A percentile compares a stretch with the other conserved stretches of the same genome.
Evolutionary conservation across 2,113 vertebrate genomes (phyloP).

Genomic region (Columba livia): DNA sequence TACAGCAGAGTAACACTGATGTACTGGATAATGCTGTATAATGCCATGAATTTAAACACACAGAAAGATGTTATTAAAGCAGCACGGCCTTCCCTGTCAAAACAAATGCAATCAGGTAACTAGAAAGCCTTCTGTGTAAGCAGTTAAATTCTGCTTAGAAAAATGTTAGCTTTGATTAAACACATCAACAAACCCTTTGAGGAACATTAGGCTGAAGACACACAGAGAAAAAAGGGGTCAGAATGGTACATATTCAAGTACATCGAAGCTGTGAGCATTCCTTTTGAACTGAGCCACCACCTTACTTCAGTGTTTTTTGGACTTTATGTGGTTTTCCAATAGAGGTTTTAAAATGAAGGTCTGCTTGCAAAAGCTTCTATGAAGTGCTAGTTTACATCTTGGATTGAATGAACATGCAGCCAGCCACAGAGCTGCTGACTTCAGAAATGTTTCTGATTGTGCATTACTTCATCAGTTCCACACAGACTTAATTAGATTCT

Average conservation of each 20-base stretch:
- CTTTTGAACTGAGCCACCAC: background rate
- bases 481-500: background rate
- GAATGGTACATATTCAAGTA: background rate
- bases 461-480: background rate
- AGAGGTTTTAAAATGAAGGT: background rate
- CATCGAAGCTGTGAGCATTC: background rate
- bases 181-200: background rate
- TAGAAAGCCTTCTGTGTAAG: background rate
- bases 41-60: constrained; percentile 99
- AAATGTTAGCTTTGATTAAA: background rate
- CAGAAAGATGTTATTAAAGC: constrained; percentile 98
- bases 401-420: background rate
- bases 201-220: background rate
- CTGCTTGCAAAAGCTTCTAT: background rate
- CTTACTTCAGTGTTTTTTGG: background rate
- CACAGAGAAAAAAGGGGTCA: background rate
- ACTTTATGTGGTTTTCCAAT: background rate
- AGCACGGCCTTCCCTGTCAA: constrained; percentile 93
- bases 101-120: constrained; percentile 28
- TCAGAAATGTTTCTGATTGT: background rate
- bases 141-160: background rate
- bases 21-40: constrained; percentile 99
- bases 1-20: constrained; percentile 95
- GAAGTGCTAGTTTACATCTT: background rate
- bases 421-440: background rate